Evolutionary conservation across 2,888 invertebrate genomes (phyloP).

Genomic region (Cylindroiulus punctatus): DNA sequence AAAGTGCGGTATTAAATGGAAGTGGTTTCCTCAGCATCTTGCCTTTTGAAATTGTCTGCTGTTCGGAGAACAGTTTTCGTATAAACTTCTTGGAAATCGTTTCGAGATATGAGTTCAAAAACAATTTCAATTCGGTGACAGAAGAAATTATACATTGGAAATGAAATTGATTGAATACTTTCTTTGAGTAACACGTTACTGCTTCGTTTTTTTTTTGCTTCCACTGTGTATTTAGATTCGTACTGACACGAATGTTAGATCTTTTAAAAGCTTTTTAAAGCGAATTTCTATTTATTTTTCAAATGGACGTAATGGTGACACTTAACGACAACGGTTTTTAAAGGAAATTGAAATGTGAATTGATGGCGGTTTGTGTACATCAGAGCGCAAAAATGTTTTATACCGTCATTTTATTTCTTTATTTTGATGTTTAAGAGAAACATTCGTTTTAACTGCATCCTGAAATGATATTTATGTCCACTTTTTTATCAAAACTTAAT

Average conservation of each 20-base stretch:
- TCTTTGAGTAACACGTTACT: neutral
- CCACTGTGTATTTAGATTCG: neutral
- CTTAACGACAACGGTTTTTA: neutral
- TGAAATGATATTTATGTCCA: too few relatives aligned
- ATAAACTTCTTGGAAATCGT: neutral
- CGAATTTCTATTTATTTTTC: neutral
- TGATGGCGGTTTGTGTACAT: neutral
- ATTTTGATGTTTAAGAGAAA: too few relatives aligned
- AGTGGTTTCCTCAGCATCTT: neutral
- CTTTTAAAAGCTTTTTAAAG: conserved; percentile 6
- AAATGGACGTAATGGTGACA: neutral
- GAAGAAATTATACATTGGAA: neutral
- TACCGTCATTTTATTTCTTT: too few relatives aligned
- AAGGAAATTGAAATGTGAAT: neutral
- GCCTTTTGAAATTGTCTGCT: neutral
- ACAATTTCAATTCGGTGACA: conserved; percentile 2
- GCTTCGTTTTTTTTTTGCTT: neutral
- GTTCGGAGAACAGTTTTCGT: conserved; percentile 3
- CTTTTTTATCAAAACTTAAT: too few relatives aligned
- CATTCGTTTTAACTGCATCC: too few relatives aligned
- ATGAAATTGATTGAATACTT: conserved; percentile 10
- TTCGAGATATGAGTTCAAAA: conserved; percentile 9
- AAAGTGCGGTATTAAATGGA: conserved; percentile 16
- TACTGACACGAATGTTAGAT: neutral
- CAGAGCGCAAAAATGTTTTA: too few relatives aligned